Evolutionary conservation across 37 sponge, comb jelly and placozoan species (phyloP), one percentile per base, ranked within the genome.

Genomic region (Oopsacas minuta): DNA sequence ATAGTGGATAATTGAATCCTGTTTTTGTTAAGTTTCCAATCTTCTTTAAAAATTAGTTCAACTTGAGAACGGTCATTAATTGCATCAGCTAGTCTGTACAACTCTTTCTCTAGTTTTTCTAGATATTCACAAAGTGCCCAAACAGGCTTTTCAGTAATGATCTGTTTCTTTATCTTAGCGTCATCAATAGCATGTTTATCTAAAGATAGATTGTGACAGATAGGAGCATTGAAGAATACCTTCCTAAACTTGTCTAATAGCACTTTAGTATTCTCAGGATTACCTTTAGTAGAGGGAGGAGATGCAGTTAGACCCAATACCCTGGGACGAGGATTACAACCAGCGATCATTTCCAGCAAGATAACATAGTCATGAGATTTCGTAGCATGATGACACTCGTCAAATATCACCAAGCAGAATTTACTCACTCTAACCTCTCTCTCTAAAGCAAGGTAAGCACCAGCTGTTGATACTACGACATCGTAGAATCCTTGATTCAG

Each of bases 301-400:
- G 75, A 61, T 32, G 75, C 75, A 20, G 75, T 61, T 61, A 61
- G 22, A 34, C 75, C 75, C 28, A 61, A 34, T 7, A 61, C 30
- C 3, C 75, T 25, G 1, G 75, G 75, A 7, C 75, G 7, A n/a
- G 75, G 75, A 12, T 3, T 34, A n/a, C 75, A 12, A 3, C 28
- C 28, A 7, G 5, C 1, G 30, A 61, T 61, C 22, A 61, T 32
- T 25, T 61, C 28, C 32, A 61, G 75, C 28, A 61, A 25, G 3
- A 25, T 20, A 34, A 61, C 75, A 12, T 61, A 61, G 28, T 61
- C 75, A 12, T 61, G 75, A 32, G 20, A 10, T 61, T 61, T 61
- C 1, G 75, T 61, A 20, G 75, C 75, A 61, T 61, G 75, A 34
- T 61, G 75, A n/a, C 75, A 61, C 75, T 61, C 75, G 30, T 61